Evolutionary conservation across 2,113 vertebrate species (phyloP).

Genomic region (Lontra canadensis): DNA sequence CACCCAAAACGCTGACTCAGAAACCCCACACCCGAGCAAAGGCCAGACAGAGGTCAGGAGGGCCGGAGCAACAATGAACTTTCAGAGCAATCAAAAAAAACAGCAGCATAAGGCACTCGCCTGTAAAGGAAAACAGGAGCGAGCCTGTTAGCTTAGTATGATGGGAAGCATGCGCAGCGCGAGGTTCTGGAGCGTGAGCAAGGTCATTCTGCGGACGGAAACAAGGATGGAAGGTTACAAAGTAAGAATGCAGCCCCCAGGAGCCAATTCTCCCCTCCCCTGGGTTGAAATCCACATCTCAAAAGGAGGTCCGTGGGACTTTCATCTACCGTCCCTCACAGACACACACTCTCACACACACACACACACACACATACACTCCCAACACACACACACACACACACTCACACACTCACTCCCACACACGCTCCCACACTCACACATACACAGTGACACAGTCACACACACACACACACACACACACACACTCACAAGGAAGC

Average conservation of each 20-base stretch:
- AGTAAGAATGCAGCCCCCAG: neutral
- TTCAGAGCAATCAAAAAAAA: neutral
- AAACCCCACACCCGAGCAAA: neutral
- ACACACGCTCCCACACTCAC: no score
- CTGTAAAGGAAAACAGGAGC: neutral
- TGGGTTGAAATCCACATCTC: neutral
- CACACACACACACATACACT: rapidly evolving
- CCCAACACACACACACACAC: no score
- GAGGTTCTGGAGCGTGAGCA: rapidly evolving
- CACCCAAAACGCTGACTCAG: constrained; percentile 26
- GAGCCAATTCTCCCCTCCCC: neutral
- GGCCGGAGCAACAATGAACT: constrained; percentile 19
- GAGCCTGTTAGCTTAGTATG: neutral
- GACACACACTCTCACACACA: no score
- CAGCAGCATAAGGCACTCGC: neutral
- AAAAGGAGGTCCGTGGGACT: neutral
- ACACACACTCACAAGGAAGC: no score
- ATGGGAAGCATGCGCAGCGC: neutral
- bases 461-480: no score
- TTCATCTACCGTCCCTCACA: neutral
- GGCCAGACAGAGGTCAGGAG: constrained; percentile 16
- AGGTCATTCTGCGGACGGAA: neutral
- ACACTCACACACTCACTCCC: no score
- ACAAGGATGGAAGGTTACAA: neutral
- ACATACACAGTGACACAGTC: no score